Conservation (phyloP, 2,797 vertebrate genomes). For the Oryzias sinensis region DNA sequence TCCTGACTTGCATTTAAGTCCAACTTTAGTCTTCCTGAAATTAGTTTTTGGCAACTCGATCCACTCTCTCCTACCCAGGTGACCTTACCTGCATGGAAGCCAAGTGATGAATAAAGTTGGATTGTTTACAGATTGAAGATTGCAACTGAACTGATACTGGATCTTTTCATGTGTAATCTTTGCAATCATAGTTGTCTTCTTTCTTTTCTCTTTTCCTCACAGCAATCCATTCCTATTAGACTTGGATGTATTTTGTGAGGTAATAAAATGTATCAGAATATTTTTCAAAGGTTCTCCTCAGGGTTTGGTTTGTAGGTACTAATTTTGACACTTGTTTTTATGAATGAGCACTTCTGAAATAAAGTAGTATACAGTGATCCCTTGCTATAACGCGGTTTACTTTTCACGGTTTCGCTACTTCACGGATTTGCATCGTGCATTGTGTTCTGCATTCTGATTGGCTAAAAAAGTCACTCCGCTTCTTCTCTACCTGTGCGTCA, state of each 20-base stretch:
- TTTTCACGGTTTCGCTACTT: too few relatives aligned
- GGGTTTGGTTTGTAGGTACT: constrained; percentile 24
- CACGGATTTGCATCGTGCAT: too few relatives aligned
- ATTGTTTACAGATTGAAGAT: constrained; percentile 57
- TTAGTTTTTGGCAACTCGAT: too few relatives aligned
- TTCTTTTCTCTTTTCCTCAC: constrained; percentile 27
- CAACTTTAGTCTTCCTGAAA: too few relatives aligned
- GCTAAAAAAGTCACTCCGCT: too few relatives aligned
- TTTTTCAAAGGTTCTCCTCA: constrained; percentile 31
- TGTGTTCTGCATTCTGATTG: too few relatives aligned
- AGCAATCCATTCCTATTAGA: constrained; percentile 46
- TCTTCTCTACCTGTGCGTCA: too few relatives aligned
- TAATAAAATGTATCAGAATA: constrained; percentile 50
- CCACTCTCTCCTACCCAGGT: too few relatives aligned
- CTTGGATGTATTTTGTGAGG: constrained; percentile 46
- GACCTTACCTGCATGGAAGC: constrained; percentile 42
- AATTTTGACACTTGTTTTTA: constrained; percentile 15
- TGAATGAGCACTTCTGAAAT: constrained; percentile 1
- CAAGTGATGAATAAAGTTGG: constrained; percentile 60
- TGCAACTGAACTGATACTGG: constrained; percentile 60
- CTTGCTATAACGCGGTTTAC: too few relatives aligned
- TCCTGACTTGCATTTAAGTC: too few relatives aligned
- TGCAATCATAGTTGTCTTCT: constrained; percentile 35
- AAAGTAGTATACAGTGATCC: background rate
- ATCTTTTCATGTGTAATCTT: constrained; percentile 56